Evolutionary conservation across 1,140 invertebrate genomes (phyloP).

Genomic region (Diachasma alloeum): DNA sequence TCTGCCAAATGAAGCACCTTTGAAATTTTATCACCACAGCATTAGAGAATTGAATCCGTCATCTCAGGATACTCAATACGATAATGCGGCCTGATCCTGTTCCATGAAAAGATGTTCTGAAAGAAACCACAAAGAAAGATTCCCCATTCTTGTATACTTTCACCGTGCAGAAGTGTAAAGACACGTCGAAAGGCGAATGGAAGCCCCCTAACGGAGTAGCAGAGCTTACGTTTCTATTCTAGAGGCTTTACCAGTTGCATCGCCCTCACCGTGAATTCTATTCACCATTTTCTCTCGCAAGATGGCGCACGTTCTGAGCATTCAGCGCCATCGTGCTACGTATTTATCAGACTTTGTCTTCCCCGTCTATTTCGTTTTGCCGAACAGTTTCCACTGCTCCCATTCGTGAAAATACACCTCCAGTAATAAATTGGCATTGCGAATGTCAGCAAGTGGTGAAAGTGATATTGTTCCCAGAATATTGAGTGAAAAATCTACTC

Average conservation of each 20-base stretch:
- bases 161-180: background rate
- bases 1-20: no score
- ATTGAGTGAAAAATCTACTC: background rate
- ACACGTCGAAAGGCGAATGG: slow-evolving; percentile 1
- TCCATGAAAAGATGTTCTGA: background rate
- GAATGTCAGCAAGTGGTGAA: background rate
- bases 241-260: background rate
- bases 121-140: background rate
- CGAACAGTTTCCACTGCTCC: background rate
- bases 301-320: background rate
- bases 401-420: background rate
- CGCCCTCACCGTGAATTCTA: background rate
- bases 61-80: background rate
- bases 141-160: background rate
- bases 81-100: background rate
- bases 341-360: background rate
- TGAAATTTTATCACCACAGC: no score
- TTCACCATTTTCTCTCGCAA: background rate
- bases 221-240: slow-evolving; percentile 8
- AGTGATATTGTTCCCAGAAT: background rate
- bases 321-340: background rate
- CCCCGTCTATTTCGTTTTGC: background rate
- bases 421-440: background rate
- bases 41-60: background rate
- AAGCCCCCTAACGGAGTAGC: background rate